phyloP scores from a whole-genome alignment of 2,888 invertebrate genomes.

The Autographa pulchrina region DNA sequence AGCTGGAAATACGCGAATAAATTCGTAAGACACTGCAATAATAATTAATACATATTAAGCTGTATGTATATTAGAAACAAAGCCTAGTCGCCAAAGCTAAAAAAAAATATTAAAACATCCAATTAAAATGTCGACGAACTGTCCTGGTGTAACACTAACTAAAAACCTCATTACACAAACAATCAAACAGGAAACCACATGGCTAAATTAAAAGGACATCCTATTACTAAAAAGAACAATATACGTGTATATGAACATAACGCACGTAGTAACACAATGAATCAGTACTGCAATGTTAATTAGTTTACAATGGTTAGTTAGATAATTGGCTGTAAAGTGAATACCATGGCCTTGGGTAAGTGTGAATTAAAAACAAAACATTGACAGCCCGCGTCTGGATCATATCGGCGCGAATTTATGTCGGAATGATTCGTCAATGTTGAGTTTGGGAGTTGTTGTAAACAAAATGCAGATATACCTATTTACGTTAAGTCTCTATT shows the following conservation, averaged over 20 bases:
- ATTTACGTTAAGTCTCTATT: neutral
- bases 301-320: conserved; percentile 51
- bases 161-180: conserved; percentile 59
- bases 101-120: conserved; percentile 15
- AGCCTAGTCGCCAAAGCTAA: neutral
- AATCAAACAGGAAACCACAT: conserved; percentile 74
- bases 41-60: too few species aligned
- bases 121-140: conserved; percentile 58
- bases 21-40: too few species aligned
- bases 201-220: conserved; percentile 76
- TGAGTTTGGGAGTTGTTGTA: conserved; percentile 11
- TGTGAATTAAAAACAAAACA: conserved; percentile 33
- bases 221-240: conserved; percentile 70
- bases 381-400: conserved; percentile 16
- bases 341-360: conserved; percentile 48
- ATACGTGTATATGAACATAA: conserved; percentile 50
- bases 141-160: conserved; percentile 41
- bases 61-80: neutral
- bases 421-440: neutral
- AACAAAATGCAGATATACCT: neutral
- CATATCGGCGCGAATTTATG: conserved; percentile 34
- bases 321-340: conserved; percentile 55
- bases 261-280: conserved; percentile 54
- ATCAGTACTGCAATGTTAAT: conserved; percentile 61
- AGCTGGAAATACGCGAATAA: too few species aligned